Base-by-base conservation (phyloP, 37 sponge, comb jelly and placozoan species). In the Geodia barretti region DNA sequence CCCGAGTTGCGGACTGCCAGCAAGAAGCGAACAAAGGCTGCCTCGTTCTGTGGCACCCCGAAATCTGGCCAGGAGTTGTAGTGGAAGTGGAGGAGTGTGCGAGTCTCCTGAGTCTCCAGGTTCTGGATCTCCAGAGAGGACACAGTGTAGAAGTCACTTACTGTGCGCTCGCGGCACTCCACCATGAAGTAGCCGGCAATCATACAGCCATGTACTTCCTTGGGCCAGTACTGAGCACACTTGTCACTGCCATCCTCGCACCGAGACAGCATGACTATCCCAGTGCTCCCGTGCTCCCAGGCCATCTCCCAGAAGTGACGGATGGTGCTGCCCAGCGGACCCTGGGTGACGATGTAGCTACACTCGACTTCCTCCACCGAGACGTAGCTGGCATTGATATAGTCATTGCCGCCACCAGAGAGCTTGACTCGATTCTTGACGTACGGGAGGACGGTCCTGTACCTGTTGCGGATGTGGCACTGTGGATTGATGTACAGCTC, bases 1-100 rank as follows among this genome's bases (percentile, higher is more conserved):
- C 95, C 97, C 40, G 82, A 68, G 41, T 59, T 40, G 21, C 95
- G 77, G 19, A 94, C 87, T 36, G 83, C 90, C 23, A 79, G 70
- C 25, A 97, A 87, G 60, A 92, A 97, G 23, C 71, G 76, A 8
- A 94, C 88, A 75, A 97, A 97, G 4, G 73, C 76, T n/a, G 86
- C 85, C 4, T 88, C 78, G 31, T 89, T 89, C 31, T 86, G 80
- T 1, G 97, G 97, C 0, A 93, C 90, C 19, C 93, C 93, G 79
- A 97, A 97, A 72, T 97, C 97, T 39, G 97, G 97, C 97, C 95
- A 97, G 24, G 65, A 35, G 36, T 78, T 86, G 74, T 94, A 97
- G 71, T 97, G 97, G 73, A 90, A 97, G 82, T 97, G 97, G 20
- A 79, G 83, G 26, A 97, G 61, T 4, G 59, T 79, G 26, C 94